Percentiles rank a stretch among this genome's conserved stretches.
phyloP scores from a whole-genome alignment of 2,797 vertebrate genomes.

The Micropoecilia bifurca region DNA sequence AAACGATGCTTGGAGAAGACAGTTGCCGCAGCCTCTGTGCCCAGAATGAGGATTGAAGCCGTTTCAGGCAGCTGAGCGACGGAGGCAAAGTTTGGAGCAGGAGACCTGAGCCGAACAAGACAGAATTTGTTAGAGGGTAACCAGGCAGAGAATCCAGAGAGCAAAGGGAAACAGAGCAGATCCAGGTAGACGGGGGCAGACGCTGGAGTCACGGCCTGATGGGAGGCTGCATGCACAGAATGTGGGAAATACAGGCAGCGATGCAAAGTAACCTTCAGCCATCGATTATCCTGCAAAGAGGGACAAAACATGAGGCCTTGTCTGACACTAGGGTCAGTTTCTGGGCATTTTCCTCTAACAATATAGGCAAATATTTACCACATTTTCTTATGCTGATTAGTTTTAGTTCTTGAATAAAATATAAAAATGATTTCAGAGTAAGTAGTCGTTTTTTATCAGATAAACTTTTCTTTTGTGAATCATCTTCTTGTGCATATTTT shows the following conservation, averaged over 20 bases:
- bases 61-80: not conserved
- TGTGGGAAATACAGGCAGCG: not conserved
- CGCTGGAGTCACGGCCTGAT: not conserved
- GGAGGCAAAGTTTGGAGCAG: constrained; percentile 1
- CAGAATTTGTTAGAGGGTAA: constrained; percentile 8
- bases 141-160: constrained; percentile 7
- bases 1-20: not conserved
- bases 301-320: not conserved
- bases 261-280: not conserved
- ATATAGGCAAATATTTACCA: not conserved
- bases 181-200: not conserved
- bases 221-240: not conserved
- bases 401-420: not conserved
- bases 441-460: not conserved
- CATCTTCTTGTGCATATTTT: not conserved
- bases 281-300: not conserved
- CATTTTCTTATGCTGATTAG: not conserved
- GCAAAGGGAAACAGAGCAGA: constrained; percentile 1
- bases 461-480: not conserved
- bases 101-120: constrained; percentile 3
- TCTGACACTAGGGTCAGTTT: not conserved
- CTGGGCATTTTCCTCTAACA: not conserved
- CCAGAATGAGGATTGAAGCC: not conserved
- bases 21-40: not conserved
- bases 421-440: not conserved